Conservation (phyloP, 64 coral and sea anemone species). For the Pachyseris speciosa region DNA sequence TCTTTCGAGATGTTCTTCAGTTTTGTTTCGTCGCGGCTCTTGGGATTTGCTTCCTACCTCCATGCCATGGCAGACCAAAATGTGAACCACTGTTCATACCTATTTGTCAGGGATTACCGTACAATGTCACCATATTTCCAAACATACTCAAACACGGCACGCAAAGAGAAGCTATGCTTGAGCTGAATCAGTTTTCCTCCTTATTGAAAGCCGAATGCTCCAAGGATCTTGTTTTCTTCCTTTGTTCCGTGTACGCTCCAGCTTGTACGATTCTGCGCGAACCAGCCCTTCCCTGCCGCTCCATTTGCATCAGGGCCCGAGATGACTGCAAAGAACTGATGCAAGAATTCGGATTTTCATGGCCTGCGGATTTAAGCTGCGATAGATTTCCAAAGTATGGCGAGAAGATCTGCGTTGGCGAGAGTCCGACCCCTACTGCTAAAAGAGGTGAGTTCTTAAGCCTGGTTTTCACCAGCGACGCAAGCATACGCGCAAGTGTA, state of each 20-base stretch:
- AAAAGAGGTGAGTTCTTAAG: no score
- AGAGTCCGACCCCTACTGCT: constrained; percentile 75
- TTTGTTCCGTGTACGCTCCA: constrained; percentile 65
- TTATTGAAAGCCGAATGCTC: constrained; percentile 66
- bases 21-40: no score
- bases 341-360: not conserved
- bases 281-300: constrained; percentile 44
- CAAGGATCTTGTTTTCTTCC: constrained; percentile 47
- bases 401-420: constrained; percentile 71
- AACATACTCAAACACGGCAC: constrained; percentile 63
- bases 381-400: constrained; percentile 6
- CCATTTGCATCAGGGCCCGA: constrained; percentile 63
- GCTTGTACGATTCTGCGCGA: not conserved
- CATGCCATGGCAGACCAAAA: no score
- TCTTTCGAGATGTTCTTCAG: no score
- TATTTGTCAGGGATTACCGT: constrained; percentile 38
- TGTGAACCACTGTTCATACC: constrained; percentile 46
- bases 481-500: no score
- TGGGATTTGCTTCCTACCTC: no score
- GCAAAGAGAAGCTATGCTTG: constrained; percentile 9
- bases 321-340: constrained; percentile 28
- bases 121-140: constrained; percentile 61
- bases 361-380: constrained; percentile 38
- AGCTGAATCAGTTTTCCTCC: constrained; percentile 28
- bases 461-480: no score